These are phyloP conservation scores for Porphyrio hochstetteri DNA, from an alignment of 2,113 vertebrate species.

Conservation along the genomic window DNA sequence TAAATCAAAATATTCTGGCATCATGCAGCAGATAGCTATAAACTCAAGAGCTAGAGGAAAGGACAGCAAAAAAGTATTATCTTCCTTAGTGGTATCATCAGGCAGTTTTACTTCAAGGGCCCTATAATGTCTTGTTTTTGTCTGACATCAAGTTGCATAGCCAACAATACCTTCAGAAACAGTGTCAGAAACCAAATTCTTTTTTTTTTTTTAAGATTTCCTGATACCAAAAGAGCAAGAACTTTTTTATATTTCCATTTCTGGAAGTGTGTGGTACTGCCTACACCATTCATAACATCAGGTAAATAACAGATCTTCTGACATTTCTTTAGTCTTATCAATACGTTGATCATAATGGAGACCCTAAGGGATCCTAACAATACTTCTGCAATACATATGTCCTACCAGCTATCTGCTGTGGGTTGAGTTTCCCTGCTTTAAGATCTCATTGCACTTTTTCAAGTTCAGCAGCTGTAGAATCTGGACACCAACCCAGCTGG, in stretches of 20 bases:
- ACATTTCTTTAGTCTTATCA: constrained; percentile 5
- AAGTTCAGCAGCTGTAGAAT: neutral
- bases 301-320: neutral
- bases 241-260: neutral
- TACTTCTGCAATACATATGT: constrained; percentile 1
- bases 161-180: constrained; percentile 1
- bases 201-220: neutral
- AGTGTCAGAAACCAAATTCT: neutral
- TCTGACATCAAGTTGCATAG: neutral
- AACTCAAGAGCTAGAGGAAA: neutral
- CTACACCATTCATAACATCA: neutral
- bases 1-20: neutral
- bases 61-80: neutral
- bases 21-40: neutral
- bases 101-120: neutral
- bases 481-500: neutral
- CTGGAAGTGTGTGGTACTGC: neutral
- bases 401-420: neutral
- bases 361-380: neutral
- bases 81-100: neutral
- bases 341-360: neutral
- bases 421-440: neutral
- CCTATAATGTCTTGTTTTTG: neutral
- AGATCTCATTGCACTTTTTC: neutral
- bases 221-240: neutral